Evolutionary conservation across 2,113 vertebrate species (phyloP), one percentile per base, ranked within the genome.

Genomic region (Tachysurus vachellii): DNA sequence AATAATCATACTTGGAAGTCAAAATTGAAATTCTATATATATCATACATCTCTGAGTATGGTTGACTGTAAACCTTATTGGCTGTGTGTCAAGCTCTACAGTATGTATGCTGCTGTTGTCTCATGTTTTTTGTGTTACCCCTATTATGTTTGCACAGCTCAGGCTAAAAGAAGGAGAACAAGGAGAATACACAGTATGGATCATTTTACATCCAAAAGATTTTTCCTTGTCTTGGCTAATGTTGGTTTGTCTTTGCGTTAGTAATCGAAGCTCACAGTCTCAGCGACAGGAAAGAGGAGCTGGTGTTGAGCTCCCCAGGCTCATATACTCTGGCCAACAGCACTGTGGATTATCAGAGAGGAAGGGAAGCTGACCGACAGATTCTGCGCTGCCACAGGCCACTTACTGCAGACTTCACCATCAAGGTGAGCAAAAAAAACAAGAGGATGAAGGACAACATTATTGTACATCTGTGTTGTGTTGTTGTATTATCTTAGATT

Each of bases 261-360:
- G 97, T 96, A 87, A 95, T 98, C 36, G 97, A 98, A 92, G 96
- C 97, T 0, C 95, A 96, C 90, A 97, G 96, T 1, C 92, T 96
- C 0, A 96, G 95, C 84, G 97, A 96, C 86, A 93, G 90, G 75
- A 94, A 89, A 85, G 96, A 96, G 82, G 96, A 98, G 56, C 95
- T 95, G 92, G 94, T 90, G 66, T 96, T 98, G 76, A 89, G 61
- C 56, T 92, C 87, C 28, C 80, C 96, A 1, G 97, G 97, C 86
- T 89, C 89, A 2, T 97, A 96, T 59, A 12, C 93, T 6, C 57
- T 98, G 86, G 96, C 96, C 89, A 98, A 99, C 91, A 97, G 96
- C 21, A 96, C 96, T 0, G 90, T 97, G 83, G 97, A 98, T 90
- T 97, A 97, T 92, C 97, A 97, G 92, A 95, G 92, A 88, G 93